phyloP scores from a whole-genome alignment of 1,140 invertebrate species.

The Penaeus chinensis region DNA sequence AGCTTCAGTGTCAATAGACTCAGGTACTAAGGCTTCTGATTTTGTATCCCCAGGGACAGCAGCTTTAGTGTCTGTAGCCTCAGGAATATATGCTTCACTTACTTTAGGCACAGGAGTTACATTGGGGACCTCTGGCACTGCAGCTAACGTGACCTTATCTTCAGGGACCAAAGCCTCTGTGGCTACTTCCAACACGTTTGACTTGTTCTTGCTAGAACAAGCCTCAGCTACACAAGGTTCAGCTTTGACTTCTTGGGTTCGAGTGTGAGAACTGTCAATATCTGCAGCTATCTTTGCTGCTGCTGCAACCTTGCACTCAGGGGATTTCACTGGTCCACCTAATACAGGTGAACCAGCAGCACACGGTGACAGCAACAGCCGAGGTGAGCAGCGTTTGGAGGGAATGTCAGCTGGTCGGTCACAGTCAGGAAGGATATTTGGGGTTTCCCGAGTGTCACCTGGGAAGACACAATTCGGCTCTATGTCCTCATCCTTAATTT shows the following conservation, averaged over 20 bases:
- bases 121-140: too few species aligned
- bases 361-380: background rate
- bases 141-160: too few species aligned
- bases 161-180: too few species aligned
- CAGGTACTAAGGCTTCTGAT: constrained; percentile 22
- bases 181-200: too few species aligned
- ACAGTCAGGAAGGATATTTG: constrained; percentile 9
- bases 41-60: background rate
- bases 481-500: constrained; percentile 43
- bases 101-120: constrained; percentile 10
- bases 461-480: constrained; percentile 43
- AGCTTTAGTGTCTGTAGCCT: background rate
- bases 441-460: constrained; percentile 34
- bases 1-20: background rate
- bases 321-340: too few species aligned
- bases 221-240: too few species aligned
- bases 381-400: constrained; percentile 22
- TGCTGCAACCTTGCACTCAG: too few species aligned
- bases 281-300: too few species aligned
- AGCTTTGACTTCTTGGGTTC: too few species aligned
- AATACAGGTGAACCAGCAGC: too few species aligned
- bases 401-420: constrained; percentile 35
- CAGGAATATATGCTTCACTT: constrained; percentile 26
- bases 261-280: too few species aligned
- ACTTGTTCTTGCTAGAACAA: too few species aligned